Evolutionary conservation across 2,113 vertebrate genomes (phyloP), one percentile per base, ranked within the genome.

Genomic region (Pipa parva): DNA sequence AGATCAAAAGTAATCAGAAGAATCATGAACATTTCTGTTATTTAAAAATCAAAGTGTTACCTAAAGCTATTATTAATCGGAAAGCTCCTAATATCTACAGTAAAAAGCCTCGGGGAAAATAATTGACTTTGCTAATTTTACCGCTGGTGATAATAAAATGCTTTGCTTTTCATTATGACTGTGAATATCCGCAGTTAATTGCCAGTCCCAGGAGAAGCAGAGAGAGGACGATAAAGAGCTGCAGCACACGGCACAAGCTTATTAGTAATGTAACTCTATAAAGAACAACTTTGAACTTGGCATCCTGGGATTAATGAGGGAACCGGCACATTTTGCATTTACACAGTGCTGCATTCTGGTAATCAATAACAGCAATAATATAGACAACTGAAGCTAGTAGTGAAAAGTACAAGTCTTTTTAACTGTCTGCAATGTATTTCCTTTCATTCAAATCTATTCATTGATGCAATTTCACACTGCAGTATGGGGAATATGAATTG

Each of bases 51-150:
- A 83, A 87, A 89, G 84, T 73, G 65, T 83, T 85, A 87, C 81
- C 84, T 85, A 84, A 78, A 80, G 86, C 84, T 90, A 84, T 89
- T 89, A 84, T 80, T 80, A 84, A 77, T 72, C 81, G n/a, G n/a
- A n/a, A 84, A 80, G 75, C 76, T 79, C 73, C 74, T 84, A 82
- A 82, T 81, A 84, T 89, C 89, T 87, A 83, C 75, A 85, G 81
- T 84, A 85, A 89, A 82, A 88, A 81, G 82, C 80, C 82, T 79
- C 75, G 77, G 80, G 84, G 80, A 84, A 85, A 89, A 87, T 89
- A 91, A 91, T 81, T 86, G 83, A 83, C 86, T 89, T 81, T 77
- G 79, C 81, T 91, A 88, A 90, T 91, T 88, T 89, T 86, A 85
- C 84, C 80, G 83, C 74, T 84, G 89, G 80, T 81, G 84, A 84